Evolutionary conservation across 1,140 invertebrate genomes (phyloP), one percentile per base, ranked within the genome.

Genomic region (Nasonia vitripennis): DNA sequence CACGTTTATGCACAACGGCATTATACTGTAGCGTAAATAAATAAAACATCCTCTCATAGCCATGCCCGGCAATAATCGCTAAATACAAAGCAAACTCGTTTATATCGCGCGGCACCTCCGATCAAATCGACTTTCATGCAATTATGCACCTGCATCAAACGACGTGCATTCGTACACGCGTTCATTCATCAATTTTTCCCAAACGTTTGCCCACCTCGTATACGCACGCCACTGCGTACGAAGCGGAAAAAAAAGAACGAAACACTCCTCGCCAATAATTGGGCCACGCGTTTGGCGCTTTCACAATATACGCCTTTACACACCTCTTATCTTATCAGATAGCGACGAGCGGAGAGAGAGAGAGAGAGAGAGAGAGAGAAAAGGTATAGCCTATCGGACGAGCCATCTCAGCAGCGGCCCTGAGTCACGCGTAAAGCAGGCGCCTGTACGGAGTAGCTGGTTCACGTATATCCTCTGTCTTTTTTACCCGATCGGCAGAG

Each of bases 261-360:
- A 41, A 74, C 68, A 71, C 1, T 86, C 84, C 7, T 81, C 51
- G 81, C 48, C 14, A 55, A 75, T 83, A 74, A 83, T 67, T 73
- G 11, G 74, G 62, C 81, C 78, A 34, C 68, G 78, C 70, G 11
- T 27, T 70, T 41, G 77, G 6, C 27, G 67, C 68, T 62, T 37
- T 41, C 14, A 80, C n/a, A 20, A 75, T 74, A 6, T 37, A 37
- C 73, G 73, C 34, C 14, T 55, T 55, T 55, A 55, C 17, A 62
- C 31, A 37, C 31, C 27, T 37, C 34, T 81, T 81, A 81, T 81
- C 79, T 71, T 81, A 81, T 81, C 79, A 68, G 68, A 81, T 81
- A 48, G 67, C 34, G 7, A 80, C 0, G 55, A 23, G 45, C 34
- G 3, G 12, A 12, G 11, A 27, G 34, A 17, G 27, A 67, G 48